These are phyloP conservation scores for Drosophila neonasuta DNA, from an alignment of 2,888 invertebrate genomes.

Conservation along the genomic window DNA sequence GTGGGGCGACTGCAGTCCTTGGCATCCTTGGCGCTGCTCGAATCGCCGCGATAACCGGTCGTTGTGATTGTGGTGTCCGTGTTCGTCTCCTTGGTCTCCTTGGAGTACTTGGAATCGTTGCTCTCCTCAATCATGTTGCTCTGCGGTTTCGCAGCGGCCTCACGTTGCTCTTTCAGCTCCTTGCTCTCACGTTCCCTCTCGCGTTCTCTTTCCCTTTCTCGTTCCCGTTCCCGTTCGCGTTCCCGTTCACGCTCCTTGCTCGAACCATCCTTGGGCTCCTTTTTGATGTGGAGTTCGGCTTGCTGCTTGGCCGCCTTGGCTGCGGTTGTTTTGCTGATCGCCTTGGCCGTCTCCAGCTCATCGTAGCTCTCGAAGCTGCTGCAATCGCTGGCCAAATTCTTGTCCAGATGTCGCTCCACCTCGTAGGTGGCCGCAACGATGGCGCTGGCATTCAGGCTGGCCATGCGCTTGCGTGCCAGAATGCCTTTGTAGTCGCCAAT, in stretches of 20 bases:
- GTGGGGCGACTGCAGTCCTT: conserved; percentile 83
- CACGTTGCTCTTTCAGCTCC: conserved; percentile 32
- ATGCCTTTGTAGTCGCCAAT: conserved; percentile 89
- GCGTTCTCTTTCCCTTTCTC: background rate
- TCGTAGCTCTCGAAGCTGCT: conserved; percentile 81
- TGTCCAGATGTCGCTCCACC: conserved; percentile 83
- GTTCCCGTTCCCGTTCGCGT: conserved; percentile 21
- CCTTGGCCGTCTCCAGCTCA: conserved; percentile 59
- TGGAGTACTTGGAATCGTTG: conserved; percentile 79
- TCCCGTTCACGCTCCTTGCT: conserved; percentile 25
- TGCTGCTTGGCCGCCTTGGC: conserved; percentile 7
- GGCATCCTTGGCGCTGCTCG: conserved; percentile 77
- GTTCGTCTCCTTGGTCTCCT: conserved; percentile 80
- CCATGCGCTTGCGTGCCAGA: conserved; percentile 95
- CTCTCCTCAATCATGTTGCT: conserved; percentile 77
- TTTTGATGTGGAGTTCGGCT: conserved; percentile 35
- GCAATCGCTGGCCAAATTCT: conserved; percentile 79
- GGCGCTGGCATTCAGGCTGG: conserved; percentile 94
- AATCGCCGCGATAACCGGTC: conserved; percentile 73
- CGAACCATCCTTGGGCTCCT: conserved; percentile 45
- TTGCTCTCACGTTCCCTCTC: conserved; percentile 30
- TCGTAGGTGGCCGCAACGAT: conserved; percentile 95
- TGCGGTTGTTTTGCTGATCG: conserved; percentile 2
- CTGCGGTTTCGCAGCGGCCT: conserved; percentile 39
- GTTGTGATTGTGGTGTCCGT: conserved; percentile 77